Percentiles rank a stretch among this genome's conserved stretches.
phyloP scores from a whole-genome alignment of 2,113 vertebrate genomes.

The Pao palembangensis region DNA sequence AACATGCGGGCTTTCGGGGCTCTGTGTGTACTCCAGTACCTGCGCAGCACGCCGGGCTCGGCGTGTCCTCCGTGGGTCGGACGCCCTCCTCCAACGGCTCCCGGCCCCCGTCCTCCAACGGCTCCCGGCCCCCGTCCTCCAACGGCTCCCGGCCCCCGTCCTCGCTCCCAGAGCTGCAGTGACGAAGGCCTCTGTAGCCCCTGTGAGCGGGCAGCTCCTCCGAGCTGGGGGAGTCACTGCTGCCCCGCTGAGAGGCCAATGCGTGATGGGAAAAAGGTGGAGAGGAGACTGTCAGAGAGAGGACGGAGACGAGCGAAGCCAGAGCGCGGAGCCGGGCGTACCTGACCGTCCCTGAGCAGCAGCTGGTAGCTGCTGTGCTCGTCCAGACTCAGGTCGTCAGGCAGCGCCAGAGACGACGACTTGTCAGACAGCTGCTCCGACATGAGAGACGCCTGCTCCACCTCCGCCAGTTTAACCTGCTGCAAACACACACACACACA shows the following conservation, averaged over 20 bases:
- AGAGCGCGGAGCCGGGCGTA: conserved; percentile 31
- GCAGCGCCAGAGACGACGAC: conserved; percentile 88
- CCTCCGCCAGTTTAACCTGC: conserved; percentile 92
- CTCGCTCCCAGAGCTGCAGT: conserved; percentile 48
- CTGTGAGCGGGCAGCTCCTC: conserved; percentile 37
- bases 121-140: conserved; percentile 34
- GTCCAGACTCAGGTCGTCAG: conserved; percentile 89
- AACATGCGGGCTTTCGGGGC: too few relatives aligned
- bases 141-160: conserved; percentile 27
- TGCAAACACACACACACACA: conserved; percentile 5
- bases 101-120: conserved; percentile 36
- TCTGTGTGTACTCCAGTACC: conserved; percentile 27
- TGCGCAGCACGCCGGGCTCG: conserved; percentile 24
- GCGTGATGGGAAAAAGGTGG: conserved; percentile 8
- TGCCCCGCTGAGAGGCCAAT: conserved; percentile 48
- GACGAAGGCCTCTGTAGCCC: conserved; percentile 55
- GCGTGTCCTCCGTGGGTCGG: conserved; percentile 23
- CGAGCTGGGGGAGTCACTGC: too few relatives aligned
- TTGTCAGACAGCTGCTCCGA: conserved; percentile 87
- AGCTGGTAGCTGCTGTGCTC: conserved; percentile 81
- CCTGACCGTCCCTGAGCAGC: conserved; percentile 79
- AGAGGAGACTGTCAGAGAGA: background rate
- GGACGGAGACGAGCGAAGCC: background rate
- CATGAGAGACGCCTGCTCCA: conserved; percentile 91
- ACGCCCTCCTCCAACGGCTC: conserved; percentile 28